These are phyloP conservation scores for Vesta saturnalis DNA, from an alignment of 2,888 invertebrate genomes.

Conservation along the genomic window DNA sequence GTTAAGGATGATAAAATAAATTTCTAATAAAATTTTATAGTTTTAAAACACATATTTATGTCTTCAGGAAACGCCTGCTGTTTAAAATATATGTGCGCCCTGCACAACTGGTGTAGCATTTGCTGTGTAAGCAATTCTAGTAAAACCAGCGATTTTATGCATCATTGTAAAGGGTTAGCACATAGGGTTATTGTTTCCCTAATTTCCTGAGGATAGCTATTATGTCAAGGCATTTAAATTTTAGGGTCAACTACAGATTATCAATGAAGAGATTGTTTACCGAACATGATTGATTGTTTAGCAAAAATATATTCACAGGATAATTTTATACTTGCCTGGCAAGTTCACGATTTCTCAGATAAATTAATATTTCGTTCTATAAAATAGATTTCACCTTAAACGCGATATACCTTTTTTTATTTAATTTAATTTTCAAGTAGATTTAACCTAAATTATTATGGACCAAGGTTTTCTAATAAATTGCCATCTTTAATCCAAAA, in stretches of 20 bases:
- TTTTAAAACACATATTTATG: slow-evolving; percentile 36
- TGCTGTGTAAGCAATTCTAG: slow-evolving; percentile 30
- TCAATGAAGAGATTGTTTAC: slow-evolving; percentile 11
- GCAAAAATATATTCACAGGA: slow-evolving; percentile 1
- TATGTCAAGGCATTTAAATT: slow-evolving; percentile 27
- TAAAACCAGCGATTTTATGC: slow-evolving; percentile 35
- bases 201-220: slow-evolving; percentile 29
- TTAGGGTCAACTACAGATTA: slow-evolving; percentile 15
- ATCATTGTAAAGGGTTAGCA: slow-evolving; percentile 34
- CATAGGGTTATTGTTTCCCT: slow-evolving; percentile 27
- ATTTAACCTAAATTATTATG: too few relatives aligned
- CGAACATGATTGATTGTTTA: slow-evolving; percentile 4
- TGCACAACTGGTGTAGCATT: slow-evolving; percentile 34
- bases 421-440: too few relatives aligned
- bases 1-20: slow-evolving; percentile 29
- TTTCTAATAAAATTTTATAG: slow-evolving; percentile 33
- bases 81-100: slow-evolving; percentile 35
- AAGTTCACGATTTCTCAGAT: not conserved
- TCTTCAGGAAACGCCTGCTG: slow-evolving; percentile 37
- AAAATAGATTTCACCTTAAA: too few relatives aligned
- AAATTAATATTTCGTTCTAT: too few relatives aligned
- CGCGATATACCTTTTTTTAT: too few relatives aligned
- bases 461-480: too few relatives aligned
- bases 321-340: not conserved
- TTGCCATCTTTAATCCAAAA: too few relatives aligned